Evolutionary conservation across 2,113 vertebrate species (phyloP).

Genomic region (Abramis brama): DNA sequence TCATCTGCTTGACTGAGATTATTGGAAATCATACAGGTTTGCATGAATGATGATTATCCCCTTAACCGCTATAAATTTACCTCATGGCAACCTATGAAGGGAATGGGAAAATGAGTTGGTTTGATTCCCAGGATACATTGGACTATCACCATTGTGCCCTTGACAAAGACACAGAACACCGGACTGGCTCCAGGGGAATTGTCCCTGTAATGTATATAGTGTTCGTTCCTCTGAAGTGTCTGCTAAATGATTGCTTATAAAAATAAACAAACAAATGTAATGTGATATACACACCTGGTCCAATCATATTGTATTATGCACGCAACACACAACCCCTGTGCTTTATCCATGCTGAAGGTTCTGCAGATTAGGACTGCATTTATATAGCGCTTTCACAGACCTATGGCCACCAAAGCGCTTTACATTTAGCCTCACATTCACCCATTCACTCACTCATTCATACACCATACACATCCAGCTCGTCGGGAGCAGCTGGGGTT

Average conservation of each 20-base stretch:
- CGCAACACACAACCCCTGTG: neutral
- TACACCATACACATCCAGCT: no score
- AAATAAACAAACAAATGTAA: constrained; percentile 14
- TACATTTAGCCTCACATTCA: no score
- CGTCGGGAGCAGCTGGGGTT: no score
- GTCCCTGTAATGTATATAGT: neutral
- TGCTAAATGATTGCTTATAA: neutral
- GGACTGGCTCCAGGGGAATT: neutral
- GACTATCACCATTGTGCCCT: neutral
- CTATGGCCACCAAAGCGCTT: no score
- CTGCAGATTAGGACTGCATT: no score
- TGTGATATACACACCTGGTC: neutral
- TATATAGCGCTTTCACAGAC: no score
- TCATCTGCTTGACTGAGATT: neutral
- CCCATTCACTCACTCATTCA: no score
- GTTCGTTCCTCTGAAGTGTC: neutral
- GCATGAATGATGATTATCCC: neutral
- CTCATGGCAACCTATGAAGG: neutral
- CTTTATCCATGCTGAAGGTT: neutral
- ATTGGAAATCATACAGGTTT: neutral
- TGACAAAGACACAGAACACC: neutral
- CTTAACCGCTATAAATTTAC: neutral
- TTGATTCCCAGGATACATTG: neutral
- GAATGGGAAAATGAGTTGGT: neutral
- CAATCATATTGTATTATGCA: neutral